Base-by-base conservation (phyloP, 2,888 invertebrate genomes). In the Pyrochroa serraticornis region DNA sequence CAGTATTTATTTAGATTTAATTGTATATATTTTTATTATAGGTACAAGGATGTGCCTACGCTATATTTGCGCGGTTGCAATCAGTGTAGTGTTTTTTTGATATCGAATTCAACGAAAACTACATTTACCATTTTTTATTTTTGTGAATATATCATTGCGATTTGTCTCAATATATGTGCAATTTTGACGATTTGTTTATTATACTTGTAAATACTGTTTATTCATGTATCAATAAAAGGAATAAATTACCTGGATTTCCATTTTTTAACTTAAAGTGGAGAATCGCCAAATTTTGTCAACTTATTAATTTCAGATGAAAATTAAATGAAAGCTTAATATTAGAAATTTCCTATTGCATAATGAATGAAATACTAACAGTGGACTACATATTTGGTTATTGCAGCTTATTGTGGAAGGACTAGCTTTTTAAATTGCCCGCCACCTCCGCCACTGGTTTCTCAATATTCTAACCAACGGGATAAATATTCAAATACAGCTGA, bases 1-100 rank as follows among this genome's bases (percentile, higher is more conserved):
- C 52, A 44, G 52, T 43, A 52, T 52, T 45, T 43, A 39, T 48
- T 50, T 50, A 42, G 34, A 49, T 41, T 36, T 34, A 12, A 34
- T 43, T 36, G 22, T 22, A 22, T 22, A 22, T 22, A 22, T 22
- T 22, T 22, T 2, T 22, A 22, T 22, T 22, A 22, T 22, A 22
- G 22, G 22, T 22, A 22, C 5, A 5, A 22, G 42, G 22, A 34
- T 41, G 30, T 22, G 14, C 22, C 42, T n/a, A 10, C 7, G 12
- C 8, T 43, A 9, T 6, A 45, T 22, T 22, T 14, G 9, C 6
- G 7, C 9, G 14, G 36, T 36, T 36, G 36, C n/a, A 9, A 30
- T 47, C 22, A 35, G 22, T 34, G 34, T 13, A 14, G 5, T 36
- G 30, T 39, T 38, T 30, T 42, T 22, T 37, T 52, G 44, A 52